Conservation (phyloP, 2,797 vertebrate species). For the Cyprinodon diabolis region DNA sequence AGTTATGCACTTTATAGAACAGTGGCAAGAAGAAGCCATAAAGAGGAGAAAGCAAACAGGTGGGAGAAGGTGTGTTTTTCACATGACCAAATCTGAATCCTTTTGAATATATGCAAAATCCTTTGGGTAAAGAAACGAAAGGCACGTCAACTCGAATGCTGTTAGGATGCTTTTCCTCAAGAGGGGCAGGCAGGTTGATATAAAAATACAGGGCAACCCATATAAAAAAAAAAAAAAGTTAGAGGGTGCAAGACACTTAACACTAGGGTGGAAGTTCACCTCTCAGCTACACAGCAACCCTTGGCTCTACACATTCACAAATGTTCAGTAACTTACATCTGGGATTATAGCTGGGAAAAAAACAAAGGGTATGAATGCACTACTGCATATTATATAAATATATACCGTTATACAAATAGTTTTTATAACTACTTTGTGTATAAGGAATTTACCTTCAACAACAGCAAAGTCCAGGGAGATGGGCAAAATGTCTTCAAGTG, state of each 20-base stretch:
- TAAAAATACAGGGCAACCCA: not conserved
- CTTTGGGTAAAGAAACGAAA: not conserved
- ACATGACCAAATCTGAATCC: not conserved
- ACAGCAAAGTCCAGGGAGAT: conserved; percentile 85
- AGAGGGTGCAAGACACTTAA: too few species aligned
- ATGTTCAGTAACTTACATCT: too few species aligned
- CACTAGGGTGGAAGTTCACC: too few species aligned
- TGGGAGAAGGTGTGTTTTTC: not conserved
- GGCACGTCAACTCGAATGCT: not conserved
- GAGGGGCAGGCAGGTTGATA: not conserved
- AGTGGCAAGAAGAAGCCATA: not conserved
- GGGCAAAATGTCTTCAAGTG: conserved; percentile 87
- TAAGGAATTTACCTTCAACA: conserved; percentile 86
- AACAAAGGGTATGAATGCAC: not conserved
- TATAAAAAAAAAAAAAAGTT: too few species aligned
- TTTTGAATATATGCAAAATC: conserved; percentile 4
- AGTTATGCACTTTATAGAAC: not conserved
- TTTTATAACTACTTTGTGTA: too few species aligned
- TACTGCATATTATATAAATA: too few species aligned
- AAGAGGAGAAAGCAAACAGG: not conserved
- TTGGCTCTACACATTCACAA: too few species aligned
- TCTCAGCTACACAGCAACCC: too few species aligned
- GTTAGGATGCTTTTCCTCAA: not conserved
- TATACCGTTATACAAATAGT: too few species aligned
- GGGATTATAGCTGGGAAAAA: too few species aligned